phyloP scores from a whole-genome alignment of 2,797 vertebrate genomes.

The Platyrinchus mystaceus region DNA sequence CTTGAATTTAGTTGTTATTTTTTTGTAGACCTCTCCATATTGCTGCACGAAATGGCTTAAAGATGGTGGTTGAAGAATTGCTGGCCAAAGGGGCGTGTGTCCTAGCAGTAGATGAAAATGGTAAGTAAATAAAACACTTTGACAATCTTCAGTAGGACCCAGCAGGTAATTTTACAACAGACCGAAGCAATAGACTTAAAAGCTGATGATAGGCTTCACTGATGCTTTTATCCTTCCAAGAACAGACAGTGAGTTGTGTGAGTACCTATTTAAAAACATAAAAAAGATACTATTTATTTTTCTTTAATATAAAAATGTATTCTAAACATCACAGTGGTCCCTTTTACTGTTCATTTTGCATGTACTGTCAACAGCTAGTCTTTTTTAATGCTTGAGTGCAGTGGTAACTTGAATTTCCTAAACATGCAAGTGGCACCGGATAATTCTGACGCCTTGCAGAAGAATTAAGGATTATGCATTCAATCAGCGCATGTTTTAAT shows the following conservation, averaged over 20 bases:
- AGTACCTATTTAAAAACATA: neutral
- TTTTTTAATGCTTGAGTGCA: constrained; percentile 69
- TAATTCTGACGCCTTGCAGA: constrained; percentile 51
- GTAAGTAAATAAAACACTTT: constrained; percentile 74
- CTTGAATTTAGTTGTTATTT: neutral
- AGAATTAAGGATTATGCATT: constrained; percentile 59
- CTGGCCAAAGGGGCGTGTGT: constrained; percentile 90
- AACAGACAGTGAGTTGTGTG: constrained; percentile 26
- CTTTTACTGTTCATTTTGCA: constrained; percentile 67
- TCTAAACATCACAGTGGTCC: constrained; percentile 32
- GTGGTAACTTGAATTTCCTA: constrained; percentile 52
- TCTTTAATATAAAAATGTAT: neutral
- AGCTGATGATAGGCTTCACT: neutral
- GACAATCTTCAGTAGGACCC: neutral
- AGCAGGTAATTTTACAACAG: neutral
- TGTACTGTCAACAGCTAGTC: constrained; percentile 54
- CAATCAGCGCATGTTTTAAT: constrained; percentile 64
- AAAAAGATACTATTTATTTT: neutral
- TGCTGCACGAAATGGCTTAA: constrained; percentile 91
- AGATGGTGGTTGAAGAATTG: constrained; percentile 90
- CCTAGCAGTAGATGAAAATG: constrained; percentile 90
- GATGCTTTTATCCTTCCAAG: constrained; percentile 25
- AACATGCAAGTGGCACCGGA: constrained; percentile 36
- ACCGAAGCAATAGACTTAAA: neutral
- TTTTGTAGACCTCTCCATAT: constrained; percentile 89